phyloP scores from a whole-genome alignment of 2,113 vertebrate species.

The Camarhynchus parvulus region DNA sequence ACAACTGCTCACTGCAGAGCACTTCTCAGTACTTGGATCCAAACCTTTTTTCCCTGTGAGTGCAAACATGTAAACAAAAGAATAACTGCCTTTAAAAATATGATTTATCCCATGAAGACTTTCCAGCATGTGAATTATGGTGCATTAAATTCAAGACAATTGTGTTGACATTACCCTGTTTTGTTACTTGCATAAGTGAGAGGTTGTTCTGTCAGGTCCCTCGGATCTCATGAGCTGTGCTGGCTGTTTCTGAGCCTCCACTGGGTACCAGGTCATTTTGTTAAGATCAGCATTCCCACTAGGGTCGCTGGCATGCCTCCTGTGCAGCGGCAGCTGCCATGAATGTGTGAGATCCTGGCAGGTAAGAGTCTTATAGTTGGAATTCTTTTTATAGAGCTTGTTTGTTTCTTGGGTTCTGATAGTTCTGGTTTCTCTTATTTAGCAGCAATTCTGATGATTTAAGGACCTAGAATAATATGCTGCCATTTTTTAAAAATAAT shows the following conservation, averaged over 20 bases:
- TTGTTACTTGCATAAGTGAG: constrained; percentile 18
- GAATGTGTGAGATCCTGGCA: not conserved
- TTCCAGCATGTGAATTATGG: constrained; percentile 54
- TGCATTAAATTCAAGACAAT: constrained; percentile 59
- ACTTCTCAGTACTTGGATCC: not conserved
- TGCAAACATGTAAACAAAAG: constrained; percentile 25
- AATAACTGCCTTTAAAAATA: constrained; percentile 57
- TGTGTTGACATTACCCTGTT: constrained; percentile 49
- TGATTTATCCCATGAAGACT: constrained; percentile 41
- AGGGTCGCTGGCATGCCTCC: not conserved
- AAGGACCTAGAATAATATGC: not conserved
- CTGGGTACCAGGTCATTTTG: not conserved
- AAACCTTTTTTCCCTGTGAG: not conserved
- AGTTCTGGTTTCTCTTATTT: not conserved
- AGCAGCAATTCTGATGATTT: not conserved
- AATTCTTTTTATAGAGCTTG: not conserved
- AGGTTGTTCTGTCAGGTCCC: constrained; percentile 47
- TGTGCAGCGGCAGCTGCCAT: not conserved
- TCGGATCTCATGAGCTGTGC: constrained; percentile 5
- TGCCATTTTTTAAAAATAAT: not conserved
- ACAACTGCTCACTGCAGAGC: not conserved
- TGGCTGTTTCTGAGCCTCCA: constrained; percentile 51
- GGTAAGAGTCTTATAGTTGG: not conserved
- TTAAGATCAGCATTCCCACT: not conserved
- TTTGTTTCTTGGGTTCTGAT: not conserved